These are phyloP conservation scores for Anthopleura sola DNA, from an alignment of 64 coral and sea anemone genomes.

Conservation along the genomic window DNA sequence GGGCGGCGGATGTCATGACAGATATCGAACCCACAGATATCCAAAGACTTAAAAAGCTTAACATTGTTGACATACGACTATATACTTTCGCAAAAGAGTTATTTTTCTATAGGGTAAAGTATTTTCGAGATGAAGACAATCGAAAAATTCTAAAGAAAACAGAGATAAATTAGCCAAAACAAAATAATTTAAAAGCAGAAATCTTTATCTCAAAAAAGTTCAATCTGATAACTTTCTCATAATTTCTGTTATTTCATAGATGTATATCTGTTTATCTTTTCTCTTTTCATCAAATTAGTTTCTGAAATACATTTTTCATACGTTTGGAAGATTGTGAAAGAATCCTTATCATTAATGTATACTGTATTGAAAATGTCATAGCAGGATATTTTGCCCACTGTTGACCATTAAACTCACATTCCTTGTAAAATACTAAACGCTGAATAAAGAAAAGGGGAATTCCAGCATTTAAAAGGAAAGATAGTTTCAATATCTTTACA, in stretches of 20 bases:
- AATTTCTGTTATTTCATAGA: background rate
- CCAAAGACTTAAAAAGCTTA: constrained; percentile 37
- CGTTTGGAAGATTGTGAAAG: background rate
- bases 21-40: constrained; percentile 1
- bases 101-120: constrained; percentile 68
- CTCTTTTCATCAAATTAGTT: background rate
- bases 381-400: too few relatives aligned
- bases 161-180: background rate
- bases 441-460: too few relatives aligned
- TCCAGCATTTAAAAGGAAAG: too few relatives aligned
- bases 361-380: background rate
- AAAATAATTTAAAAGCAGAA: background rate
- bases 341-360: background rate
- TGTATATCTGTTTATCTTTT: background rate
- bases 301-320: background rate
- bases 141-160: background rate
- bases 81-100: constrained; percentile 58
- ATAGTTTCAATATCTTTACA: too few relatives aligned
- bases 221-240: background rate
- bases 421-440: background rate
- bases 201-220: background rate
- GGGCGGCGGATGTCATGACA: background rate
- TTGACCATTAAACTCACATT: background rate
- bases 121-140: constrained; percentile 41
- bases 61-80: constrained; percentile 42